A percentile compares a stretch with the other conserved stretches of the same genome.
Evolutionary conservation across 2,888 invertebrate species (phyloP).

Genomic region (Cheilosia vulpina): DNA sequence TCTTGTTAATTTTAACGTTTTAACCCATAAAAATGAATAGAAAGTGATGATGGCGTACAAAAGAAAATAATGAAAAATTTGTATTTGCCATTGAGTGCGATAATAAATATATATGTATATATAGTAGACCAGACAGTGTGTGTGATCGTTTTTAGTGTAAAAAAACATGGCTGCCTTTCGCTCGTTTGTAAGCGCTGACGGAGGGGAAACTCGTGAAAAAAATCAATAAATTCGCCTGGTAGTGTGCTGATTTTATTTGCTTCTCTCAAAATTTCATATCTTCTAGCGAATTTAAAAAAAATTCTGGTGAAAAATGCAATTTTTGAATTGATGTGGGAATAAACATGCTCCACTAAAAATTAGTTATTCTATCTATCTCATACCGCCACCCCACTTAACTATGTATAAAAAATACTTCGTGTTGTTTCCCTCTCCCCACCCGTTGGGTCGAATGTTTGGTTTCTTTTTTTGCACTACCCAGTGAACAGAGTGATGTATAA

Average conservation of each 20-base stretch:
- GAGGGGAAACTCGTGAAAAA: slow-evolving; percentile 48
- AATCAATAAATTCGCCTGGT: slow-evolving; percentile 65
- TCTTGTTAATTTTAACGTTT: slow-evolving; percentile 6
- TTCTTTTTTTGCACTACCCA: slow-evolving; percentile 42
- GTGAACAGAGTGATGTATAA: slow-evolving; percentile 31
- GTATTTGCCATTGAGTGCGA: slow-evolving; percentile 69
- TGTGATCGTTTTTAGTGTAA: slow-evolving; percentile 29
- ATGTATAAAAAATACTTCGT: background rate
- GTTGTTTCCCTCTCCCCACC: background rate
- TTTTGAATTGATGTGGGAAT: background rate
- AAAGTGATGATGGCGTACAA: slow-evolving; percentile 51
- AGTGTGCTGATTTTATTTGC: background rate
- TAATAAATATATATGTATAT: slow-evolving; percentile 51
- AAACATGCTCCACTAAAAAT: background rate
- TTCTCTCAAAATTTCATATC: background rate
- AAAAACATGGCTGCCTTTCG: slow-evolving; percentile 63
- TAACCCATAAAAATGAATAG: slow-evolving; percentile 30
- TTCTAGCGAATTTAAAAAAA: background rate
- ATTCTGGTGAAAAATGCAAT: background rate
- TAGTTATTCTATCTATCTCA: slow-evolving; percentile 13
- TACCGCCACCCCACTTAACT: background rate
- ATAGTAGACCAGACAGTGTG: slow-evolving; percentile 27
- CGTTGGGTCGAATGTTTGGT: slow-evolving; percentile 15
- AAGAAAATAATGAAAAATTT: slow-evolving; percentile 52
- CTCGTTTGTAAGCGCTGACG: slow-evolving; percentile 21